Evolutionary conservation across 1,140 invertebrate genomes (phyloP), one percentile per base, ranked within the genome.

Genomic region (Cherax destructor): DNA sequence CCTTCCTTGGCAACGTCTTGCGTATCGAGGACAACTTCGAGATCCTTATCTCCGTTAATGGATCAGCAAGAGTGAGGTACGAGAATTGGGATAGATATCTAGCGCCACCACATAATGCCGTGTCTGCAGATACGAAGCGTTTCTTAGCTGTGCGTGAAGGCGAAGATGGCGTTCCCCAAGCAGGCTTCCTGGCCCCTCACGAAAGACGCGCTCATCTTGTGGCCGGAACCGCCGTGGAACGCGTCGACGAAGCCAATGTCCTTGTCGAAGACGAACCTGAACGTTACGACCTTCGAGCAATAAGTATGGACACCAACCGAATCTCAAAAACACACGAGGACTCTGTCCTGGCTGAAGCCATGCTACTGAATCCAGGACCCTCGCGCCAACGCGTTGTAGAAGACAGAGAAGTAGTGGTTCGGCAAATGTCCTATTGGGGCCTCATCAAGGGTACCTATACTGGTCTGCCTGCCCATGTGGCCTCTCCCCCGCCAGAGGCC

Each of bases 211-310:
- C 88, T 24, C 79, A 91, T 74, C 85, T 93, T 47, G 92, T 91
- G 11, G 69, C 69, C 6, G 91, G 92, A 0, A 13, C 74, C 4
- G 56, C 83, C 30, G 92, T 93, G 59, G 77, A 78, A 0, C 47
- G n/a, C 16, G 90, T 90, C 65, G 92, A 93, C 78, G 10, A 49
- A 3, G 92, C 92, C 24, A 85, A 84, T 49, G 91, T 93, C n/a
- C 86, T 93, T 69, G 92, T 92, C 7, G 92, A 93, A 50, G 92
- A 93, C 74, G 88, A 93, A 47, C 92, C 92, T 21, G 85, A 91
- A 16, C 56, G 88, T 1, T 93, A 93, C 72, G 92, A 93, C 80
- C 84, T 93, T 4, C 52, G 92, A n/a, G 88, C 79, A n/a, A 84
- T 93, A 47, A 86, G 30, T 41, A 80, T 93, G 77, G 91, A 93